Percentiles rank a stretch among this genome's conserved stretches.
Conservation (phyloP, 2,888 invertebrate species). For the Cerastoderma edule region DNA sequence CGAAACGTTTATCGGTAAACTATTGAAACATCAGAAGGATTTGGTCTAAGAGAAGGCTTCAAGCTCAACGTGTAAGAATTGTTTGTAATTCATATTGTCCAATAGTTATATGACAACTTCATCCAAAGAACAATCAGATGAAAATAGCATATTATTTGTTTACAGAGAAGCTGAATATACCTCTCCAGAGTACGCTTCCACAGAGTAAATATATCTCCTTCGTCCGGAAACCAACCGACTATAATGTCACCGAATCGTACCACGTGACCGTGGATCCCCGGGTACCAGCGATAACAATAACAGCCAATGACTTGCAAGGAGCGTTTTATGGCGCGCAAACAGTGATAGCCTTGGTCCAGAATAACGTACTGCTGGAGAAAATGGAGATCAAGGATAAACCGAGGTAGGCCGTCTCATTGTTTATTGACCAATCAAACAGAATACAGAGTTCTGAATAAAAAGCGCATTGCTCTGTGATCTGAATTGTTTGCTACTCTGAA, state of each 20-base stretch:
- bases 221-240: constrained; percentile 37
- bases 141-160: no score
- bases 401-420: constrained; percentile 58
- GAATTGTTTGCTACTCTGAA: no score
- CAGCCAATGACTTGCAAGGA: constrained; percentile 60
- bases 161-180: constrained; percentile 32
- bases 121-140: no score
- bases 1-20: no score
- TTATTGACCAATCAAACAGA: no score
- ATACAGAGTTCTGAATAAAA: no score
- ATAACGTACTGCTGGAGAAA: constrained; percentile 3
- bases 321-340: constrained; percentile 74
- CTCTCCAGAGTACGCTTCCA: not conserved
- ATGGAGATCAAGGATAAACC: constrained; percentile 60
- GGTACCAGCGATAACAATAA: constrained; percentile 58
- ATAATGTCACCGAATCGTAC: constrained; percentile 50
- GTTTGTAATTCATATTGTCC: no score
- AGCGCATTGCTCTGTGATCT: no score
- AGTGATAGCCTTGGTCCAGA: constrained; percentile 59
- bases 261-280: constrained; percentile 54
- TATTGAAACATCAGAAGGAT: no score
- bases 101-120: no score
- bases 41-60: no score
- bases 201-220: constrained; percentile 20
- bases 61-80: no score